Evolutionary conservation across 2,113 vertebrate genomes (phyloP).

Genomic region (Archilochus colubris): DNA sequence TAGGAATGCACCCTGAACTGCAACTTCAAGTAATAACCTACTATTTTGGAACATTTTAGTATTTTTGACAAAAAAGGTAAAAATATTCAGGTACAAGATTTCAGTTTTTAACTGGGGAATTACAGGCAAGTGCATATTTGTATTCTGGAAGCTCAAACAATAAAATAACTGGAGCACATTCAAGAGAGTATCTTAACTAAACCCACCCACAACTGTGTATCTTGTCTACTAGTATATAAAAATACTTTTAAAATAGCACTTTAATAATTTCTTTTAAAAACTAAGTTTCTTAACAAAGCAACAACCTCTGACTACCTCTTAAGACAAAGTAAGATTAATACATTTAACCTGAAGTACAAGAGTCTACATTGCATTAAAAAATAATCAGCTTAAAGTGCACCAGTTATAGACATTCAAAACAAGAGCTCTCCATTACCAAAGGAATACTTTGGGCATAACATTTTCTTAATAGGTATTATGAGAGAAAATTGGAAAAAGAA

Average conservation of each 20-base stretch:
- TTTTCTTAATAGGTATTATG: not conserved
- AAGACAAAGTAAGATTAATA: not conserved
- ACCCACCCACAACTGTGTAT: not conserved
- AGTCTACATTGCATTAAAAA: fast-evolving
- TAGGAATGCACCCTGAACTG: not conserved
- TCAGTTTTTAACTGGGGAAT: not conserved
- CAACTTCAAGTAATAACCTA: not conserved
- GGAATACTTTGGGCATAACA: fast-evolving
- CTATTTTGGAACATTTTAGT: not conserved
- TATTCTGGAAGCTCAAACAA: not conserved
- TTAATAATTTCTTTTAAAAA: not conserved
- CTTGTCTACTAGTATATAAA: not conserved
- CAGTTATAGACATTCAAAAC: not conserved
- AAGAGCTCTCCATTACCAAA: not conserved
- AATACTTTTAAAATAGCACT: not conserved
- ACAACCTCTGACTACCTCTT: fast-evolving
- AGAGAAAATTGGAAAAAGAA: not conserved
- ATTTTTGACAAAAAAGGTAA: not conserved
- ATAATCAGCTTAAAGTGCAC: not conserved
- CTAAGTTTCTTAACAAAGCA: not conserved
- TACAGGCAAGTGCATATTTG: fast-evolving
- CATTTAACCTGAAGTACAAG: not conserved
- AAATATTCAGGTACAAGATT: not conserved
- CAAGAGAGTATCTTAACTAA: not conserved
- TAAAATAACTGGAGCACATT: not conserved